Percentiles rank a stretch among this genome's conserved stretches.
Evolutionary conservation across 2,797 vertebrate genomes (phyloP).

Genomic region (Acrossocheilus wenchowensis): DNA sequence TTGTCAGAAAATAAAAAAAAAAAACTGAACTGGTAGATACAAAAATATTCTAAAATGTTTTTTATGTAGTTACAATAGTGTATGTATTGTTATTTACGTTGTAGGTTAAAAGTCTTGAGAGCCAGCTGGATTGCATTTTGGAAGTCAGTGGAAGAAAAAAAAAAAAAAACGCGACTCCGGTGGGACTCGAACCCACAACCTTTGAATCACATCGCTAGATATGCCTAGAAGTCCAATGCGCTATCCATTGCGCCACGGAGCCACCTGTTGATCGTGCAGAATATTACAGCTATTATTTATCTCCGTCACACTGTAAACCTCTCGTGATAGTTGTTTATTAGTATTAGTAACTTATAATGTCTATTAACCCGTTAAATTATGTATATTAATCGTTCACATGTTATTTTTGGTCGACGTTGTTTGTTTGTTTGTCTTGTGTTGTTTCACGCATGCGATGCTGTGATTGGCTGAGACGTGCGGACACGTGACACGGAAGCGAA

Average conservation of each 20-base stretch:
- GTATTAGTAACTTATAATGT: background rate
- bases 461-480: background rate
- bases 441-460: background rate
- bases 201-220: conserved; percentile 75
- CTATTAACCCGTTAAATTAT: background rate
- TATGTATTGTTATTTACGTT: no score
- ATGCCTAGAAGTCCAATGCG: conserved; percentile 86
- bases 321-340: fast-evolving
- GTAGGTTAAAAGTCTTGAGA: no score
- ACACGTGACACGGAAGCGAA: conserved; percentile 1
- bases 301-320: fast-evolving
- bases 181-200: conserved; percentile 89
- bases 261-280: conserved; percentile 49
- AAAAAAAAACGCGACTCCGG: conserved; percentile 71
- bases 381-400: fast-evolving
- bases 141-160: no score
- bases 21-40: no score
- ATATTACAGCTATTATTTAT: fast-evolving
- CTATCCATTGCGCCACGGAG: conserved; percentile 97
- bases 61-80: no score
- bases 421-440: background rate
- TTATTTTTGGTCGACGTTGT: background rate
- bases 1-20: no score
- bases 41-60: no score
- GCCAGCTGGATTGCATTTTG: no score